These are phyloP conservation scores for Pantala flavescens DNA, from an alignment of 1,140 invertebrate genomes.

Conservation along the genomic window DNA sequence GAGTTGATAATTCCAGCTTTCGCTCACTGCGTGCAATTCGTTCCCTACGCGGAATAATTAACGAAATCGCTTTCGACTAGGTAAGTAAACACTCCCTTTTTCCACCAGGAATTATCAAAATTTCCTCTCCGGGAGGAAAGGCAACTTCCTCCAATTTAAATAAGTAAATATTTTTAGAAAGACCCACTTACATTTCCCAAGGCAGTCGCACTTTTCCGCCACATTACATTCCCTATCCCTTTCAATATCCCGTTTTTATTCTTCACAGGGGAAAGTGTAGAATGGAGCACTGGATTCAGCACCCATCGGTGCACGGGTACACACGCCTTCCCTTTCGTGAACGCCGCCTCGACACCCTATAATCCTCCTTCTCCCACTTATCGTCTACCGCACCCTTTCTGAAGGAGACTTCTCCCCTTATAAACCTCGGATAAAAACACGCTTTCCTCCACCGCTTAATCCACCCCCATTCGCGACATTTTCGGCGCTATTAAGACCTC, in stretches of 20 bases:
- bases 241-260: too few relatives aligned
- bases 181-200: too few relatives aligned
- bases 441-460: neutral
- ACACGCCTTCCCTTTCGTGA: neutral
- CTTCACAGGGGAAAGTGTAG: neutral
- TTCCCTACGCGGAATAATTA: too few relatives aligned
- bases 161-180: too few relatives aligned
- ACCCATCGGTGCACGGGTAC: neutral
- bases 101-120: too few relatives aligned
- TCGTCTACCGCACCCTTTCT: neutral
- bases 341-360: neutral
- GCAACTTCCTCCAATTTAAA: too few relatives aligned
- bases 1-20: too few relatives aligned
- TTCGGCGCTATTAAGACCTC: slow-evolving; percentile 3
- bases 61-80: too few relatives aligned
- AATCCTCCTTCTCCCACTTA: neutral
- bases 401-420: neutral
- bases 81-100: too few relatives aligned
- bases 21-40: too few relatives aligned
- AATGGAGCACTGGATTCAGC: neutral
- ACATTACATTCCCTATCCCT: neutral
- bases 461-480: neutral
- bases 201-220: neutral
- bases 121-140: too few relatives aligned
- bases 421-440: neutral